Conservation (phyloP, 2,888 invertebrate species). For the Orchestes rusci region DNA sequence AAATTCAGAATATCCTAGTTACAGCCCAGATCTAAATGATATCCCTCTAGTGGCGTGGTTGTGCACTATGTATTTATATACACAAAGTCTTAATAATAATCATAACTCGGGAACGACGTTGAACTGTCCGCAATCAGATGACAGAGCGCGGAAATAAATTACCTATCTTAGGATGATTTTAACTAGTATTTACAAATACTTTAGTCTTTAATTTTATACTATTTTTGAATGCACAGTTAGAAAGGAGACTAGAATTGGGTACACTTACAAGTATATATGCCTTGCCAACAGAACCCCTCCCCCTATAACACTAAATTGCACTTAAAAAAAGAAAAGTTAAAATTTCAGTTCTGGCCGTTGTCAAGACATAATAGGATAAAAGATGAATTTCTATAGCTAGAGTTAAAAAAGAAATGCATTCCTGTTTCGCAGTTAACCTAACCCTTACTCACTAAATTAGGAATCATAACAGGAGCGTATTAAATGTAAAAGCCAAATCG, state of each 20-base stretch:
- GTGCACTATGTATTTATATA: constrained; percentile 33
- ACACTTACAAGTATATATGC: neutral
- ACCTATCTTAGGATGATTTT: no score
- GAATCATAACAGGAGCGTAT: no score
- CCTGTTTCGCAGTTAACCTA: constrained; percentile 8
- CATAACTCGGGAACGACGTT: constrained; percentile 14
- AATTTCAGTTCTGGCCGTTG: no score
- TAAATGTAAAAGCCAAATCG: no score
- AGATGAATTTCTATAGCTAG: constrained; percentile 16
- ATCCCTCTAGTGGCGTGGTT: constrained; percentile 31
- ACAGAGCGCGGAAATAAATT: no score
- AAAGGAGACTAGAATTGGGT: constrained; percentile 1
- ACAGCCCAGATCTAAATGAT: constrained; percentile 24
- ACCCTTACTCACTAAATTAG: no score
- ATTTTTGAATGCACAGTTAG: constrained; percentile 3
- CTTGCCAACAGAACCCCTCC: constrained; percentile 7
- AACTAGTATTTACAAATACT: constrained; percentile 16
- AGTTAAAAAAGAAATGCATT: constrained; percentile 18
- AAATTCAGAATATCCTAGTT: constrained; percentile 20
- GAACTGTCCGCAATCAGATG: neutral
- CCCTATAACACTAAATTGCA: no score
- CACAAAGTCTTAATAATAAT: constrained; percentile 13
- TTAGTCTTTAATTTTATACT: constrained; percentile 10
- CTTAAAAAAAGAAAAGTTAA: no score
- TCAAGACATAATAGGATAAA: no score